Percentiles rank a stretch among this genome's conserved stretches.
phyloP scores from a whole-genome alignment of 2,888 invertebrate species.

The Holacanthella duospinosa region DNA sequence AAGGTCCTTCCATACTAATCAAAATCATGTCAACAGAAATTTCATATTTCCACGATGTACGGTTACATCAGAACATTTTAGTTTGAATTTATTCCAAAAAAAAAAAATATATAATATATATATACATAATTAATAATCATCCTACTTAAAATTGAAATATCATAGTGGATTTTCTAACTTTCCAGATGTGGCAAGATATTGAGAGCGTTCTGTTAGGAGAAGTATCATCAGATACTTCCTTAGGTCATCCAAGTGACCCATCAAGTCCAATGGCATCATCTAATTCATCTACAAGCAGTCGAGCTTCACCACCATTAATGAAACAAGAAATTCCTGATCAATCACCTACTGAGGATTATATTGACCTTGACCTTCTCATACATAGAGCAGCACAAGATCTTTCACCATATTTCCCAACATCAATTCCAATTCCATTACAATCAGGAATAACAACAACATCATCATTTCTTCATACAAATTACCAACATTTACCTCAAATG shows the following conservation, averaged over 20 bases:
- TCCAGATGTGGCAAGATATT: conserved; percentile 46
- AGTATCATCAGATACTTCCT: conserved; percentile 35
- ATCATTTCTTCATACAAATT: too few species aligned
- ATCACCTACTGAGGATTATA: conserved; percentile 40
- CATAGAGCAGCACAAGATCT: conserved; percentile 42
- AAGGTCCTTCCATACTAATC: too few species aligned
- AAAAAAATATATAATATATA: not conserved
- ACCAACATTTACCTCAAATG: not conserved
- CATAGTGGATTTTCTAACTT: conserved; percentile 23
- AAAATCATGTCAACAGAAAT: conserved; percentile 5
- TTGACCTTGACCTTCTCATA: conserved; percentile 42
- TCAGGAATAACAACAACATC: too few species aligned
- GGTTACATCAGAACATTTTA: not conserved
- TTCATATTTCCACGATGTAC: conserved; percentile 7
- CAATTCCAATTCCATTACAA: not conserved
- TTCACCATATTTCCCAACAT: conserved; percentile 14
- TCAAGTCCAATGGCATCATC: conserved; percentile 22
- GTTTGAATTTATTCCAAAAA: too few species aligned
- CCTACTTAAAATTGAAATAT: too few species aligned
- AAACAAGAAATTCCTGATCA: not conserved
- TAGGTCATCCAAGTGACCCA: conserved; percentile 34
- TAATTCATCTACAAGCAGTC: conserved; percentile 5
- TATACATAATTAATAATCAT: not conserved
- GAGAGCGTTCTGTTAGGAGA: conserved; percentile 44
- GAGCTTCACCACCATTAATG: not conserved